Evolutionary conservation across 2,797 vertebrate species (phyloP).

Genomic region (Karalla daura): DNA sequence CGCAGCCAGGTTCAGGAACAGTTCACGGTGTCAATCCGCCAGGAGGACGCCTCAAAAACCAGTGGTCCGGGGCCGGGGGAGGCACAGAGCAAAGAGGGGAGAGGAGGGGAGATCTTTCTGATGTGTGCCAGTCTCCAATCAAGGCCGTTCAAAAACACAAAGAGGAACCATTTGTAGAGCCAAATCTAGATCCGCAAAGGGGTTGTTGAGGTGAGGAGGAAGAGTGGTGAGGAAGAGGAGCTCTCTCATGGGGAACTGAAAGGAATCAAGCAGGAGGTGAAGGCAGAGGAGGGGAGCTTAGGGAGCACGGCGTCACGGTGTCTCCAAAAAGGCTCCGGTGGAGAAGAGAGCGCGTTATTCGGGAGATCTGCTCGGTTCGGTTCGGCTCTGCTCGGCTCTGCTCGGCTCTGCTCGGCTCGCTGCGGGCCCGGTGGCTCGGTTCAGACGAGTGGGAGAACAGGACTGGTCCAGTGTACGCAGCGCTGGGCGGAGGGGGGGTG

Average conservation of each 20-base stretch:
- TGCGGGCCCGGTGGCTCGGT: conserved; percentile 8
- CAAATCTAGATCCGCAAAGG: background rate
- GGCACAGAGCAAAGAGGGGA: background rate
- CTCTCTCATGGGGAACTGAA: background rate
- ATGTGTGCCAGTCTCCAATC: background rate
- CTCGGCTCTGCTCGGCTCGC: background rate
- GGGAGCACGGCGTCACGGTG: conserved; percentile 37
- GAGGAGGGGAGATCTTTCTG: background rate
- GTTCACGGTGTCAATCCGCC: conserved; percentile 76
- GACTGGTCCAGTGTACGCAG: conserved; percentile 20
- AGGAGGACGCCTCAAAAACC: background rate
- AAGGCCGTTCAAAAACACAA: background rate
- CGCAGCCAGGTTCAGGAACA: conserved; percentile 73
- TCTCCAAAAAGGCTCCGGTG: conserved; percentile 16
- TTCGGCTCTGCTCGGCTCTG: conserved; percentile 6
- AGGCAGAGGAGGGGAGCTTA: conserved; percentile 17
- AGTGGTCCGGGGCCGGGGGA: conserved; percentile 3
- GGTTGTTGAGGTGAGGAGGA: background rate
- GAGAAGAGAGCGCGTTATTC: conserved; percentile 8
- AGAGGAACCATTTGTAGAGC: background rate
- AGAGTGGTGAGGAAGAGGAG: background rate
- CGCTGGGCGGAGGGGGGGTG: conserved; percentile 27
- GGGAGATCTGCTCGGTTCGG: background rate
- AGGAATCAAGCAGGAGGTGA: background rate
- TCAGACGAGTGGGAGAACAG: no score